A percentile compares a stretch with the other conserved stretches of the same genome.
Conservation (phyloP, 2,888 invertebrate species). For the Belgica antarctica region DNA sequence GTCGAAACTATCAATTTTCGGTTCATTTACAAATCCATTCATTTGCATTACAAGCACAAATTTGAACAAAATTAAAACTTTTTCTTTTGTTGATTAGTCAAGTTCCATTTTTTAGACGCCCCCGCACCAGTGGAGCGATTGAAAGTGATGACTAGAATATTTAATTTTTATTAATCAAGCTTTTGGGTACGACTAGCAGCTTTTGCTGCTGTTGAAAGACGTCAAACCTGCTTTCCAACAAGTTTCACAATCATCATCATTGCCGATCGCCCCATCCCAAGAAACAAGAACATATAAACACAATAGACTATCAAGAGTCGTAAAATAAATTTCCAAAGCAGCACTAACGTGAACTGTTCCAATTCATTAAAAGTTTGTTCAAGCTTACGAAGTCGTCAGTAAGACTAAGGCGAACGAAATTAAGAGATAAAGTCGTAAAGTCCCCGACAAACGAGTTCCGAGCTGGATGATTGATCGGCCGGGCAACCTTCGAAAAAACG, state of each 20-base stretch:
- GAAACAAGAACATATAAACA: too few species aligned
- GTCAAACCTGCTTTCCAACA: too few species aligned
- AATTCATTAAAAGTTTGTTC: background rate
- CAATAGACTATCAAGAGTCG: constrained; percentile 12
- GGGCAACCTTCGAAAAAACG: constrained; percentile 5
- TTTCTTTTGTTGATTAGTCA: constrained; percentile 7
- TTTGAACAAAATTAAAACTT: constrained; percentile 1
- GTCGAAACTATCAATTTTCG: constrained; percentile 21
- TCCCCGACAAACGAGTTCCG: background rate
- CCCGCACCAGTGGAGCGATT: too few species aligned
- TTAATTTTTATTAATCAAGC: too few species aligned
- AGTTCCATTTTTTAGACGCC: background rate
- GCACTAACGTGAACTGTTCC: background rate
- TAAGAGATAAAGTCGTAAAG: background rate
- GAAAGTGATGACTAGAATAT: too few species aligned
- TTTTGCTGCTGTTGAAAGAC: too few species aligned
- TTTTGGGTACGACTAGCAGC: too few species aligned
- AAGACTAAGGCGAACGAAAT: constrained; percentile 1
- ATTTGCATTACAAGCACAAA: constrained; percentile 33
- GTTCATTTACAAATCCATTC: constrained; percentile 27
- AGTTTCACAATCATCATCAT: too few species aligned
- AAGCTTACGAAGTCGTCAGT: background rate
- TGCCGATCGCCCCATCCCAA: too few species aligned
- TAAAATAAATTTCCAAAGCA: background rate
- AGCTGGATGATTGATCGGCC: constrained; percentile 6